Base-by-base conservation (phyloP, 2,888 invertebrate genomes). In the Mythimna ferrago region DNA sequence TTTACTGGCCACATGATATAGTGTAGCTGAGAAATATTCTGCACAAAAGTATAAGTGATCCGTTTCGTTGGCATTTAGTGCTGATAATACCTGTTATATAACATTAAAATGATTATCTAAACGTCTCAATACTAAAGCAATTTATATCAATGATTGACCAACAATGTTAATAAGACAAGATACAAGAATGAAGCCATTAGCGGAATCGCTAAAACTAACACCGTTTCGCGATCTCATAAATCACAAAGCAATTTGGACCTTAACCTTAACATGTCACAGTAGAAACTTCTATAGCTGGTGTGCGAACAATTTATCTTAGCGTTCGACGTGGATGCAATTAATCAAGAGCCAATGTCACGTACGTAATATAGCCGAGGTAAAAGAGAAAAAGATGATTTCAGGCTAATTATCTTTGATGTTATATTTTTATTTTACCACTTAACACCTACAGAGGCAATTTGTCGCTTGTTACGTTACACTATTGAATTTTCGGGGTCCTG, bases 301-400 rank as follows among this genome's bases (percentile, higher is more conserved):
- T 75, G 73, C 57, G 78, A 81, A 85, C 92, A 93, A 94, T 95
- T 94, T 95, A 95, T 95, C 95, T 95, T 93, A 88, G 89, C 90
- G 91, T 92, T 92, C 92, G 92, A 93, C 93, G 92, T 91, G 89
- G 91, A 90, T 90, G 95, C 94, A 94, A 95, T 95, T 95, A 95
- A 95, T 95, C 95, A 95, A 94, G 90, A 85, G 91, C 90, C 92
- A 94, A 93, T 95, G 95, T 95, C 95, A 94, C 93, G 93, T 93
- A 90, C 90, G 90, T 92, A 92, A 92, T 92, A 94, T 93, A 92
- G 90, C 86, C 88, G 86, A 89, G 93, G 92, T 94, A 95, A 94
- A 85, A 93, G 93, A 93, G 92, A 93, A 95, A 93, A 94, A 93
- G 92, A 95, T 94, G 94, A 95, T 95, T 94, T 93, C 91, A 90